A percentile compares a stretch with the other conserved stretches of the same genome.
Conservation (phyloP, 2,888 invertebrate species). For the Oscheius sp. region DNA sequence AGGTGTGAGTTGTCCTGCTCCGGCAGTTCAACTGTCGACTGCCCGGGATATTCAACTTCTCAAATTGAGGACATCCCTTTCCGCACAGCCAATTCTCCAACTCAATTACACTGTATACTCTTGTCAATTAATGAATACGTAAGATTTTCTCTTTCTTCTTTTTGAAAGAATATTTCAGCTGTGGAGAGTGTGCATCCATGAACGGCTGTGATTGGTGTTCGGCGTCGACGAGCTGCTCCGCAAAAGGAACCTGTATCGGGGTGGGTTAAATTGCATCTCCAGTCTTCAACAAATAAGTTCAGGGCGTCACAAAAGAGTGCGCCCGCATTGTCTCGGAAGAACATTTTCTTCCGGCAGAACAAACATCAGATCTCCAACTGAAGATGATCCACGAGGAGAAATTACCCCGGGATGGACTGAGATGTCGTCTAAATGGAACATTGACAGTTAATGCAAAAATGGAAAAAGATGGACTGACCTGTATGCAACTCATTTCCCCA, state of each 20-base stretch:
- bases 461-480: background rate
- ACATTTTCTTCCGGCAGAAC: background rate
- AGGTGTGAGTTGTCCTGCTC: slow-evolving; percentile 59
- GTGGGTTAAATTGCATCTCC: slow-evolving; percentile 3
- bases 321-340: background rate
- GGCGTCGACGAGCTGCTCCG: background rate
- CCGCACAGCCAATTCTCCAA: slow-evolving; percentile 50
- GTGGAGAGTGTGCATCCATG: slow-evolving; percentile 13
- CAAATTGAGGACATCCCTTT: slow-evolving; percentile 47
- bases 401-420: background rate
- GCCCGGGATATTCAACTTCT: background rate
- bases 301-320: slow-evolving; percentile 14
- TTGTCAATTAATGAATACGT: slow-evolving; percentile 70
- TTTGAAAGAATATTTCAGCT: background rate
- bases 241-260: slow-evolving; percentile 16
- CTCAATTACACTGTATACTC: slow-evolving; percentile 72
- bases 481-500: background rate
- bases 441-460: background rate
- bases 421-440: background rate
- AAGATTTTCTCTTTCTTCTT: slow-evolving; percentile 38
- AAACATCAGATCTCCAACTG: slow-evolving; percentile 1
- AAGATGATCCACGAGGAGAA: slow-evolving; percentile 2
- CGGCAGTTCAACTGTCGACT: slow-evolving; percentile 18
- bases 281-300: background rate
- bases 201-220: slow-evolving; percentile 31